A percentile compares a stretch with the other conserved stretches of the same genome.
These are phyloP conservation scores for Poeciliopsis occidentalis DNA, from an alignment of 2,113 vertebrate genomes.

Conservation along the genomic window DNA sequence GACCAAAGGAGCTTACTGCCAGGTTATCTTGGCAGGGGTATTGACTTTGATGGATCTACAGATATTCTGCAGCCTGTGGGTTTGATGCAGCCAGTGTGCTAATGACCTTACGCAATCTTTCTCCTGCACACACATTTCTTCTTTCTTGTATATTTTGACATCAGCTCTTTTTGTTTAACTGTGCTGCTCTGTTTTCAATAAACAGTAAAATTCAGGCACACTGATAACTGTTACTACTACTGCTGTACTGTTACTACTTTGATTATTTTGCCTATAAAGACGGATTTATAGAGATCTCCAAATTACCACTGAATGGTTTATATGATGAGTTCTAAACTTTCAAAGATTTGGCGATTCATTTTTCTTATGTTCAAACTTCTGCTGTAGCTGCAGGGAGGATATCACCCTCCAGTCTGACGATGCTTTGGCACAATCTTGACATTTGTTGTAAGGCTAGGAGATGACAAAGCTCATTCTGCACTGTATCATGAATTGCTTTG, in stretches of 20 bases:
- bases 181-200: constrained; percentile 21
- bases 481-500: constrained; percentile 56
- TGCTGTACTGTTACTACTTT: no score
- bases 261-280: no score
- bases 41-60: constrained; percentile 45
- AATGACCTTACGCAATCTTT: constrained; percentile 39
- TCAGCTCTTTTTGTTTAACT: constrained; percentile 16
- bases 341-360: constrained; percentile 12
- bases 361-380: constrained; percentile 11
- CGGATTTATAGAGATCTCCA: no score
- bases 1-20: constrained; percentile 32
- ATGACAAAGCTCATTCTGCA: constrained; percentile 49
- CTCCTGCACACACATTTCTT: constrained; percentile 19
- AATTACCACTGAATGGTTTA: no score
- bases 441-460: constrained; percentile 34
- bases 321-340: no score
- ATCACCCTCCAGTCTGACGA: constrained; percentile 12
- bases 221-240: no score
- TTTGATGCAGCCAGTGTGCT: constrained; percentile 36
- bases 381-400: constrained; percentile 7
- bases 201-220: constrained; percentile 3
- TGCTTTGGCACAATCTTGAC: constrained; percentile 26
- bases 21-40: constrained; percentile 32
- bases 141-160: constrained; percentile 23
- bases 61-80: constrained; percentile 37